A percentile compares a stretch with the other conserved stretches of the same genome.
These are phyloP conservation scores for Macrotus californicus DNA, from an alignment of 2,113 vertebrate genomes.

Conservation along the genomic window DNA sequence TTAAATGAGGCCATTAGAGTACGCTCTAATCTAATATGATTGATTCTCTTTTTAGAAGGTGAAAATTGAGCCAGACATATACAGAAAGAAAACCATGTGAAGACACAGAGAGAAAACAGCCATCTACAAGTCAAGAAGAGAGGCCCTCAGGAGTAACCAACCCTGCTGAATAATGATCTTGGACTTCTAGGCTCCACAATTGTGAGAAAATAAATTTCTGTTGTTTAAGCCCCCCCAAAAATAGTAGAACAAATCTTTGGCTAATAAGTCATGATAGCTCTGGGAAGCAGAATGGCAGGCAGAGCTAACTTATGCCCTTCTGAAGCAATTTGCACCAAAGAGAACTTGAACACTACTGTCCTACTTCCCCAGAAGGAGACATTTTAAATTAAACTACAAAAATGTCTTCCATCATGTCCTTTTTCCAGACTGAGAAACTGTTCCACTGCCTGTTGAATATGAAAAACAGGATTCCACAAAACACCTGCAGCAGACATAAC, in stretches of 20 bases:
- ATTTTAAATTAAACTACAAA: background rate
- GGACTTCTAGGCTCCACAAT: too few species aligned
- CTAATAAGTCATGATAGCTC: background rate
- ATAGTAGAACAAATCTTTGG: background rate
- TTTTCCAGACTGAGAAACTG: background rate
- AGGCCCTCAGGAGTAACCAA: too few species aligned
- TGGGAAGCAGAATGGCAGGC: background rate
- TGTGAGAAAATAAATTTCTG: too few species aligned
- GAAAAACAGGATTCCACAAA: background rate
- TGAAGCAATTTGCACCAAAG: background rate
- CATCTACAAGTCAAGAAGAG: too few species aligned
- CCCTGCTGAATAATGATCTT: too few species aligned
- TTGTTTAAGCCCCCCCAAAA: background rate
- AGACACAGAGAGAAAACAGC: too few species aligned
- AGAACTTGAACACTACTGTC: background rate
- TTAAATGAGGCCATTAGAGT: too few species aligned
- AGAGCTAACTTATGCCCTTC: background rate
- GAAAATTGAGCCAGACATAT: too few species aligned
- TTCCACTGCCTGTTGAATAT: background rate
- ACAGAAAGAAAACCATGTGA: too few species aligned
- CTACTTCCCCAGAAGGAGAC: background rate
- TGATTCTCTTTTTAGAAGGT: too few species aligned
- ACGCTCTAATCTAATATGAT: too few species aligned
- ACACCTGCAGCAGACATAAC: background rate
- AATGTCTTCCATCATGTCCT: background rate